These are phyloP conservation scores for Calidris pugnax DNA, from an alignment of 2,113 vertebrate species.

Conservation along the genomic window DNA sequence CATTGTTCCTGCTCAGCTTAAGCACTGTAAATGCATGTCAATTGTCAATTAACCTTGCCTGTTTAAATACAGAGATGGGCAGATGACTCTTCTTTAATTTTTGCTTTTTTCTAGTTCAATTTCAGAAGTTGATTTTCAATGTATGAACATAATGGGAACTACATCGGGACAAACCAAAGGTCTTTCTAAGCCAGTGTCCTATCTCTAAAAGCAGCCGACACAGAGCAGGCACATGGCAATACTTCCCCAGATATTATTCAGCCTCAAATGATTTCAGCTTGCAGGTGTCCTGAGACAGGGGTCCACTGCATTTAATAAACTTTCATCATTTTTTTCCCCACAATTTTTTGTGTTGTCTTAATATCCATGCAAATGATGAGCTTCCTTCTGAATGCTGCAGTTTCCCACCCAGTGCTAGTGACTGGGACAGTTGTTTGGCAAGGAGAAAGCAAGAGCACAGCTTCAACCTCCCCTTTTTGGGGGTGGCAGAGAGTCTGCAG, in stretches of 20 bases:
- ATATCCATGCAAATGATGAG: background rate
- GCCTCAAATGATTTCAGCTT: background rate
- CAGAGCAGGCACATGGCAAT: background rate
- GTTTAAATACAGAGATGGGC: slow-evolving; percentile 59
- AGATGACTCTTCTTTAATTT: slow-evolving; percentile 56
- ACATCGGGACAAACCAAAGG: background rate
- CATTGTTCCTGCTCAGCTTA: slow-evolving; percentile 35
- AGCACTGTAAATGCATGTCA: slow-evolving; percentile 53
- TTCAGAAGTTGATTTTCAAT: slow-evolving; percentile 23
- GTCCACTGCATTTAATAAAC: background rate
- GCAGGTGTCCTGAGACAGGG: background rate
- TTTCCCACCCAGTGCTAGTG: background rate
- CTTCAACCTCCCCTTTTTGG: background rate
- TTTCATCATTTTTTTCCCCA: background rate
- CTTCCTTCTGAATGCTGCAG: background rate
- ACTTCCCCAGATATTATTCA: background rate
- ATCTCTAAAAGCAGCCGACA: background rate
- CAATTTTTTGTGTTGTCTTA: background rate
- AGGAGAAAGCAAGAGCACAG: background rate
- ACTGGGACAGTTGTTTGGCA: background rate
- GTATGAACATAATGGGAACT: background rate
- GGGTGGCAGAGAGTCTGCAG: background rate
- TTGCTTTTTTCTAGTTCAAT: slow-evolving; percentile 12
- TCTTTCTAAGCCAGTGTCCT: background rate
- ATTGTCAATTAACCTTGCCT: slow-evolving; percentile 66